Percentiles rank a stretch among this genome's conserved stretches.
These are phyloP conservation scores for Acrossocheilus wenchowensis DNA, from an alignment of 2,797 vertebrate species.

Conservation along the genomic window DNA sequence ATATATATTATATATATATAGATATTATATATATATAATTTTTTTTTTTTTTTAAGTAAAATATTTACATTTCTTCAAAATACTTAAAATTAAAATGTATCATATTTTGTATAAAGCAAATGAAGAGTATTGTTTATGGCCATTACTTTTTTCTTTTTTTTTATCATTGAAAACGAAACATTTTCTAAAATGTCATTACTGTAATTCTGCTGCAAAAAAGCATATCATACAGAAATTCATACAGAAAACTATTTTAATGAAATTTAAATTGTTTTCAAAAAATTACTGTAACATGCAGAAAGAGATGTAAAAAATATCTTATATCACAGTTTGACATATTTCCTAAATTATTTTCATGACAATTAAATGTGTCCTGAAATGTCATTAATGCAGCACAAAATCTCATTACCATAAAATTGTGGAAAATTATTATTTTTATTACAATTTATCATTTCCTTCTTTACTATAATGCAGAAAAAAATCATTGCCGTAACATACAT, in stretches of 20 bases:
- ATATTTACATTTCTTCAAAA: background rate
- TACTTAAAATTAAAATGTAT: background rate
- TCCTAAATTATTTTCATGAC: background rate
- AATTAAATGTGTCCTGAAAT: background rate
- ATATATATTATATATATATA: too few relatives aligned
- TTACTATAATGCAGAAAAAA: background rate
- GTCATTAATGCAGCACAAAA: background rate
- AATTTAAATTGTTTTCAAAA: too few relatives aligned
- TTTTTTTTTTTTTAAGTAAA: too few relatives aligned
- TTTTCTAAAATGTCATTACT: background rate
- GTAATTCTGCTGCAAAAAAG: too few relatives aligned
- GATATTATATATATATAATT: too few relatives aligned
- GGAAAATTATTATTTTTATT: background rate
- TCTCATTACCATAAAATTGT: background rate
- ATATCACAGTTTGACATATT: background rate
- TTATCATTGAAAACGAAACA: background rate
- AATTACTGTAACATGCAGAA: background rate
- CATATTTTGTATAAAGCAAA: background rate
- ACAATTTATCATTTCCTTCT: background rate
- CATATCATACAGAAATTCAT: too few relatives aligned
- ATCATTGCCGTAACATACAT: background rate
- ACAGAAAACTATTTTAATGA: too few relatives aligned
- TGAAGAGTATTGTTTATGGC: background rate
- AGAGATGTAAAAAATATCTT: too few relatives aligned
- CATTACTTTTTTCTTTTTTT: background rate